phyloP scores from a whole-genome alignment of 2,797 vertebrate species.

The Lacerta bilineata region DNA sequence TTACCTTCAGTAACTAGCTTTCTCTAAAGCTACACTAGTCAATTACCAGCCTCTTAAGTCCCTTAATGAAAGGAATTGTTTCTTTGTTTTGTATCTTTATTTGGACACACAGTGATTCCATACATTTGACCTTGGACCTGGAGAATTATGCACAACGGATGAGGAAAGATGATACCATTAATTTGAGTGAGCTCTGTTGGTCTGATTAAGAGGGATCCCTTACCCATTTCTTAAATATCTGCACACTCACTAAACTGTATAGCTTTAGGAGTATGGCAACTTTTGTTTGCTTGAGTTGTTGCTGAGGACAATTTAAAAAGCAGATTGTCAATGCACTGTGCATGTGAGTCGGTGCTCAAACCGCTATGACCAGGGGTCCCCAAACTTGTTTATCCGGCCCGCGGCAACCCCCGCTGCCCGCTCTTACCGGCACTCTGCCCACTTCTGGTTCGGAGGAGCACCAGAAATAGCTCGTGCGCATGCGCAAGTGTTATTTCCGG shows the following conservation, averaged over 20 bases:
- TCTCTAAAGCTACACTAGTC: slow-evolving; percentile 21
- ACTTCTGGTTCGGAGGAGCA: no score
- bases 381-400: not conserved
- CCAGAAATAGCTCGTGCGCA: no score
- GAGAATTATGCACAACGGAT: slow-evolving; percentile 11
- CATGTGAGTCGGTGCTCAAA: not conserved
- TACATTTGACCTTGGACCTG: slow-evolving; percentile 27
- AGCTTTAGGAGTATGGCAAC: slow-evolving; percentile 5
- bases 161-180: not conserved
- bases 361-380: not conserved
- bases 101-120: slow-evolving; percentile 4
- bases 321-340: not conserved
- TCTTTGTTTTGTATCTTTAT: slow-evolving; percentile 13
- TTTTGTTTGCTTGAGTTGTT: not conserved
- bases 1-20: slow-evolving; percentile 25
- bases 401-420: no score
- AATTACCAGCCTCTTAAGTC: slow-evolving; percentile 16
- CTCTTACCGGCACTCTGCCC: no score
- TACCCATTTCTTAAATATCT: not conserved
- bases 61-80: slow-evolving; percentile 25
- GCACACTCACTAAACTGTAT: slow-evolving; percentile 6
- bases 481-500: no score
- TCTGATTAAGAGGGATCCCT: not conserved
- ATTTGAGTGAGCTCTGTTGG: slow-evolving; percentile 5
- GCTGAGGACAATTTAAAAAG: not conserved